phyloP scores from a whole-genome alignment of 2,888 invertebrate genomes.

The Pachycephus smyrnensis region DNA sequence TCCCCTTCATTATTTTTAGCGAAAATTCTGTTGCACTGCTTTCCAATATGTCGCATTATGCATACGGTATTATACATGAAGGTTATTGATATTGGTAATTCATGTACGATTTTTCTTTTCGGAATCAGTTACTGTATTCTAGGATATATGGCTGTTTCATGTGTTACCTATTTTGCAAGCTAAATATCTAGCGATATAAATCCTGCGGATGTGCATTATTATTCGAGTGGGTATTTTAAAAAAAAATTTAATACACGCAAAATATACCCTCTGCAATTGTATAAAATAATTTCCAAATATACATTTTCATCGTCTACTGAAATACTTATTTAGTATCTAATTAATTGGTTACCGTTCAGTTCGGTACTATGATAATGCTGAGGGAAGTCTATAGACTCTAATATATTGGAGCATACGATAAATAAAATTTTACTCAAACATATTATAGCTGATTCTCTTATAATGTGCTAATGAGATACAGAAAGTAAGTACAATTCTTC shows the following conservation, averaged over 20 bases:
- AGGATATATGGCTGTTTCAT: slow-evolving; percentile 24
- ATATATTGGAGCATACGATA: too few species aligned
- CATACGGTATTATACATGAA: slow-evolving; percentile 42
- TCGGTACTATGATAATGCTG: too few species aligned
- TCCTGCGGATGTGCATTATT: background rate
- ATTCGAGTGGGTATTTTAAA: background rate
- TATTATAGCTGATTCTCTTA: too few species aligned
- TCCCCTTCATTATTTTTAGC: slow-evolving; percentile 33
- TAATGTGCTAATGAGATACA: too few species aligned
- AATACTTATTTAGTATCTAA: too few species aligned
- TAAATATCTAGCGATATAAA: background rate
- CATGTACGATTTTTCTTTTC: slow-evolving; percentile 10
- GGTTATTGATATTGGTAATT: slow-evolving; percentile 24
- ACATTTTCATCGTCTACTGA: too few species aligned
- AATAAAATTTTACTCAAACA: too few species aligned
- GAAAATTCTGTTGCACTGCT: slow-evolving; percentile 35
- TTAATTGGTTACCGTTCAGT: too few species aligned
- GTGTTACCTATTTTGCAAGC: background rate
- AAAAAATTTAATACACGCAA: background rate
- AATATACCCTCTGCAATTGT: background rate
- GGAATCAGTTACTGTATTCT: slow-evolving; percentile 24
- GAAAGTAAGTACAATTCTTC: too few species aligned
- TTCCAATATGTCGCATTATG: slow-evolving; percentile 38
- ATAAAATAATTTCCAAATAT: background rate
- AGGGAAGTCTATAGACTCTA: too few species aligned